A percentile compares a stretch with the other conserved stretches of the same genome.
Conservation (phyloP, 2,113 vertebrate species). For the Hyperoodon ampullatus region DNA sequence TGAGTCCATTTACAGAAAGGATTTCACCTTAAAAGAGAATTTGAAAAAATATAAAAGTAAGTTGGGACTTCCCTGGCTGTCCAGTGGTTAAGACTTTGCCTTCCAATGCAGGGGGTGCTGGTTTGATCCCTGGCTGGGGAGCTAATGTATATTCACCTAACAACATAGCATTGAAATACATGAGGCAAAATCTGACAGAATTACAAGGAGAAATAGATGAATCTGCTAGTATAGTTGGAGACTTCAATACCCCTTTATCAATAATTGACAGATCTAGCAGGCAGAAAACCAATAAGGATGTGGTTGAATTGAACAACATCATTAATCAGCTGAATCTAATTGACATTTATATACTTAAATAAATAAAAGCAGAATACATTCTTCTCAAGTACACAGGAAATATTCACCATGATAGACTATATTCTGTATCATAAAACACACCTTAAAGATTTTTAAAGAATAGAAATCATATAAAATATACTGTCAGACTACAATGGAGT, state of each 20-base stretch:
- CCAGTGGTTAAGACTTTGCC: no score
- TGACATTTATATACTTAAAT: not conserved
- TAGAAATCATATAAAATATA: not conserved
- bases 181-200: not conserved
- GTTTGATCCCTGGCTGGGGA: no score
- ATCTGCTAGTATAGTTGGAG: not conserved
- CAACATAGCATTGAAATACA: not conserved
- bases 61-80: not conserved
- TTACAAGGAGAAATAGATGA: not conserved
- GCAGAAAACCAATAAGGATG: not conserved
- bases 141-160: not conserved
- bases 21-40: conserved; percentile 1
- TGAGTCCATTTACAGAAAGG: not conserved
- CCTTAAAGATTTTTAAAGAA: not conserved
- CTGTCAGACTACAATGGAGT: not conserved
- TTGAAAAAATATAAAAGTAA: not conserved
- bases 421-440: not conserved
- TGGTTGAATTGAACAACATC: not conserved
- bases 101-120: no score
- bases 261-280: not conserved
- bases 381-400: not conserved
- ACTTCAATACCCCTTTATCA: not conserved
- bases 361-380: not conserved
- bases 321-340: not conserved
- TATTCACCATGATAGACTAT: not conserved